A percentile compares a stretch with the other conserved stretches of the same genome.
Evolutionary conservation across 2,113 vertebrate species (phyloP).

Genomic region (Chloebia gouldiae): DNA sequence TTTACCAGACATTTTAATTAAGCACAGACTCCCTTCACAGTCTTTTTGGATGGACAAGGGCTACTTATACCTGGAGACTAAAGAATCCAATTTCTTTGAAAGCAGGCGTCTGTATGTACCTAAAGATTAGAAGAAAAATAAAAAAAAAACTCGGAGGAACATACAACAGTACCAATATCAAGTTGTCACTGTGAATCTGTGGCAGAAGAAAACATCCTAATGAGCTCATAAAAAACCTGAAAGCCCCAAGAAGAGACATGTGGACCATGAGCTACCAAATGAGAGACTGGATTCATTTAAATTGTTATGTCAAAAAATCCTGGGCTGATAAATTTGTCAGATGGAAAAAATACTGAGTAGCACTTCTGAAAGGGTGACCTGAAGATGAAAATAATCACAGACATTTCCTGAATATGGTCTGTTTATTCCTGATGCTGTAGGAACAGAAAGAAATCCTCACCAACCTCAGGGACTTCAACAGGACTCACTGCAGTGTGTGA

Average conservation of each 20-base stretch:
- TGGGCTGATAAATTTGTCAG: not conserved
- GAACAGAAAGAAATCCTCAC: not conserved
- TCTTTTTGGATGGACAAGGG: not conserved
- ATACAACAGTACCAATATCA: not conserved
- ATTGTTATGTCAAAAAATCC: not conserved
- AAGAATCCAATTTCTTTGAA: not conserved
- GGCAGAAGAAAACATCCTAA: not conserved
- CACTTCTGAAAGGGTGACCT: not conserved
- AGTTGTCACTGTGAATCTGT: not conserved
- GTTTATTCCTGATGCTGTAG: not conserved
- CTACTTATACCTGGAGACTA: not conserved
- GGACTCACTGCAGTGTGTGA: not conserved
- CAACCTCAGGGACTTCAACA: not conserved
- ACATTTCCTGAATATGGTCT: not conserved
- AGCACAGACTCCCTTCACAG: not conserved
- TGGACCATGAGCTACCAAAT: not conserved
- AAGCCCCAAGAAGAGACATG: not conserved
- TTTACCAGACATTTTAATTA: not conserved
- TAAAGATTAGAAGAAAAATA: not conserved
- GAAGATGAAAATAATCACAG: not conserved
- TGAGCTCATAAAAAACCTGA: not conserved
- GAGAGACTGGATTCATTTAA: not conserved
- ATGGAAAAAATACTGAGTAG: not conserved
- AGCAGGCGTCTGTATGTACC: not conserved
- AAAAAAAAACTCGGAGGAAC: rapidly evolving